Evolutionary conservation across 2,797 vertebrate species (phyloP).

Genomic region (Characodon lateralis): DNA sequence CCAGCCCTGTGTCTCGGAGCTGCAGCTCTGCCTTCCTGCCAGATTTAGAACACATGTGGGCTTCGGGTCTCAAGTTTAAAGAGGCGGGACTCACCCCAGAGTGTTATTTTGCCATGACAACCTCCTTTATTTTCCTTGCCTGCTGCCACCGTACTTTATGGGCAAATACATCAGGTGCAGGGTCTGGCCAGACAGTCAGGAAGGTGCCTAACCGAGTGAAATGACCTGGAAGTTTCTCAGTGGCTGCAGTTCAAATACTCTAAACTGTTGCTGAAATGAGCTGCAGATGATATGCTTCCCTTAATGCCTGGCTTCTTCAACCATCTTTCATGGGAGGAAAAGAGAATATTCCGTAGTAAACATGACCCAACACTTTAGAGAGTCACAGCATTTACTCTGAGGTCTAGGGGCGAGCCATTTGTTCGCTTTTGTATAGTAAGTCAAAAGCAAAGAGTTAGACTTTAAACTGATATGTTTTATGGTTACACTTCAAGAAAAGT

Average conservation of each 20-base stretch:
- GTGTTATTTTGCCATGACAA: slow-evolving; percentile 57
- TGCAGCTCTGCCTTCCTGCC: slow-evolving; percentile 81
- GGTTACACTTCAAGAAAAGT: too few relatives aligned
- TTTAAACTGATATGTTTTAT: too few relatives aligned
- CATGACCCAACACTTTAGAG: too few relatives aligned
- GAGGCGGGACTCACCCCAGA: slow-evolving; percentile 54
- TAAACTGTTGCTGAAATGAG: background rate
- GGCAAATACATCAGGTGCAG: background rate
- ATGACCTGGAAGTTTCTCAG: background rate
- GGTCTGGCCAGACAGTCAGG: background rate
- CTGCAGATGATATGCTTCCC: background rate
- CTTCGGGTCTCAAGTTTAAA: slow-evolving; percentile 54
- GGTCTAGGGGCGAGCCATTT: too few relatives aligned
- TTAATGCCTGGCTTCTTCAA: too few relatives aligned
- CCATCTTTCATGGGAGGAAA: too few relatives aligned
- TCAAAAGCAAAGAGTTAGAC: too few relatives aligned
- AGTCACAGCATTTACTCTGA: too few relatives aligned
- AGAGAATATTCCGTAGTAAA: too few relatives aligned
- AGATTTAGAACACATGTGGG: slow-evolving; percentile 82
- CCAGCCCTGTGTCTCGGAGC: slow-evolving; percentile 50
- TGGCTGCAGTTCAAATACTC: background rate
- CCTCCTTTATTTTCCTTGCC: slow-evolving; percentile 24
- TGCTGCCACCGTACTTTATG: slow-evolving; percentile 14
- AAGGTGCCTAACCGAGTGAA: background rate
- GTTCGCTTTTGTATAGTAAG: too few relatives aligned